Conservation (phyloP, 2,797 vertebrate genomes). For the Notoglanidium macrostoma region DNA sequence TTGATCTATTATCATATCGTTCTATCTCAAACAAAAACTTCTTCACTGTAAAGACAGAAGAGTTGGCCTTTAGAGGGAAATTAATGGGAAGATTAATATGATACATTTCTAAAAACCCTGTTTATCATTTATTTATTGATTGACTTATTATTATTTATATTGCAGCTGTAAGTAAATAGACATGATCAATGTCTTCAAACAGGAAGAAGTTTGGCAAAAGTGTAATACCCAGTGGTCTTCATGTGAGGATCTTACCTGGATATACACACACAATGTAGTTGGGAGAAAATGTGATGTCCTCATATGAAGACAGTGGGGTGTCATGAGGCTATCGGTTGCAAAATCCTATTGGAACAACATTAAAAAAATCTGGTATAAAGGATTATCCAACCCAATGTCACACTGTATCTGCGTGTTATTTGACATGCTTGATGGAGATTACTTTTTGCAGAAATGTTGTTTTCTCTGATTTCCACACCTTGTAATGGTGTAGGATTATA, state of each 20-base stretch:
- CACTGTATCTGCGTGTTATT: background rate
- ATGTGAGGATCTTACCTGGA: too few species aligned
- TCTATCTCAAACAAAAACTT: too few species aligned
- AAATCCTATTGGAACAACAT: background rate
- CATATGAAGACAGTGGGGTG: too few species aligned
- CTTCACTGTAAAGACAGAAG: too few species aligned
- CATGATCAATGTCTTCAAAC: too few species aligned
- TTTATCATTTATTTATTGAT: background rate
- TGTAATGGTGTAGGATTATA: background rate
- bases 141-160: background rate
- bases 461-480: background rate
- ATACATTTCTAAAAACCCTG: background rate
- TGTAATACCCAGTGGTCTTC: too few species aligned
- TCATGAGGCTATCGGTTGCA: background rate
- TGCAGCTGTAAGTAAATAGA: background rate
- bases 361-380: background rate
- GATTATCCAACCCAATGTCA: background rate
- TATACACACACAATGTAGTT: too few species aligned
- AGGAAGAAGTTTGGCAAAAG: too few species aligned
- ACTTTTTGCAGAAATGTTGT: background rate
- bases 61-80: background rate
- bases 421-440: background rate
- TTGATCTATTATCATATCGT: too few species aligned
- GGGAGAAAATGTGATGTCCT: too few species aligned
- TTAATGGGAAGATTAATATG: background rate